phyloP scores from a whole-genome alignment of 2,888 invertebrate species.

The Halocaridina rubra region DNA sequence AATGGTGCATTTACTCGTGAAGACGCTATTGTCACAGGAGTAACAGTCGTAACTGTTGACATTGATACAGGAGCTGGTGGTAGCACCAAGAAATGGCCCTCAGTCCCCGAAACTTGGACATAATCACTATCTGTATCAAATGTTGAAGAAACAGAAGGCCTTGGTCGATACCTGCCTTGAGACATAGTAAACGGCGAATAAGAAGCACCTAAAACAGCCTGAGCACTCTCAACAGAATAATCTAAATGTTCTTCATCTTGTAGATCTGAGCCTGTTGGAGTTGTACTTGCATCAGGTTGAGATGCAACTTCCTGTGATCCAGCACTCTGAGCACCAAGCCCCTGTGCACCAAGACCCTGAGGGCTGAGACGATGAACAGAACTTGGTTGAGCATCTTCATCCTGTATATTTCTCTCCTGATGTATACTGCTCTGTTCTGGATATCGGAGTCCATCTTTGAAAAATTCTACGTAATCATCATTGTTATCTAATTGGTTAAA shows the following conservation, averaged over 20 bases:
- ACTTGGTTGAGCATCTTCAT: slow-evolving; percentile 23
- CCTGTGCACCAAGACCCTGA: slow-evolving; percentile 42
- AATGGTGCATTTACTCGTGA: slow-evolving; percentile 53
- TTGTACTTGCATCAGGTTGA: neutral
- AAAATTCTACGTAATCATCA: slow-evolving; percentile 63
- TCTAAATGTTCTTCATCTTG: slow-evolving; percentile 60
- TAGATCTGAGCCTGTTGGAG: slow-evolving; percentile 19
- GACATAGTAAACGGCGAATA: slow-evolving; percentile 40
- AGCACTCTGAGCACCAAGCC: slow-evolving; percentile 26
- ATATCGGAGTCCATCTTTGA: slow-evolving; percentile 46
- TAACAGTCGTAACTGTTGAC: slow-evolving; percentile 62
- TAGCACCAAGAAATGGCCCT: slow-evolving; percentile 25
- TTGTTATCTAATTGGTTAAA: slow-evolving; percentile 56
- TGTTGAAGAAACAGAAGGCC: slow-evolving; percentile 79
- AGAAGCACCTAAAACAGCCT: slow-evolving; percentile 39
- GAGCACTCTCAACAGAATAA: slow-evolving; percentile 63
- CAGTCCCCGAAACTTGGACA: slow-evolving; percentile 75
- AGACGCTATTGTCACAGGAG: slow-evolving; percentile 58
- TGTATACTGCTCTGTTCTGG: slow-evolving; percentile 10
- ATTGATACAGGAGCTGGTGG: slow-evolving; percentile 61
- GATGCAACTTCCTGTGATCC: slow-evolving; percentile 23
- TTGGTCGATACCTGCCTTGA: slow-evolving; percentile 62
- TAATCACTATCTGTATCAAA: slow-evolving; percentile 91
- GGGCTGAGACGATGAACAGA: slow-evolving; percentile 33
- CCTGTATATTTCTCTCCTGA: neutral